Conservation (phyloP, 2,113 vertebrate species). For the Podarcis cretensis region DNA sequence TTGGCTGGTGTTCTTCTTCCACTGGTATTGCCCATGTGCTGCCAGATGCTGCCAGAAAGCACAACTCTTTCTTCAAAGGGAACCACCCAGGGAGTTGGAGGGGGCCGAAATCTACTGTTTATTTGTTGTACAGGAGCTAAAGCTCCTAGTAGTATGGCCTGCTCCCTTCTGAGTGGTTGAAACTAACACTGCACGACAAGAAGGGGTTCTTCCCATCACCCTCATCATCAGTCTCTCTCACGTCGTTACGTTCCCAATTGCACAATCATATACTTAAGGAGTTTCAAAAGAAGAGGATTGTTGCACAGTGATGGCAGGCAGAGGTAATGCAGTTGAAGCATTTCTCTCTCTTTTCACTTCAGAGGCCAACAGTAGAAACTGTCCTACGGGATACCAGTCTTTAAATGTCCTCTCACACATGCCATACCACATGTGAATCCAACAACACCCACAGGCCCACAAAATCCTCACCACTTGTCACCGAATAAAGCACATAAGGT, state of each 20-base stretch:
- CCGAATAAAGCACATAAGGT: too few species aligned
- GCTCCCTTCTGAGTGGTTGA: not conserved
- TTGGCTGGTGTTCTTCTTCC: conserved; percentile 39
- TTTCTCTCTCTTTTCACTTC: not conserved
- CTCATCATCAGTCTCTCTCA: not conserved
- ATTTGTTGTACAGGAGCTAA: not conserved
- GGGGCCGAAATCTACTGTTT: not conserved
- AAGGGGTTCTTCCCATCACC: not conserved
- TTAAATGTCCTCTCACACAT: not conserved
- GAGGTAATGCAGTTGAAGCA: not conserved
- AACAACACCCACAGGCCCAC: too few species aligned
- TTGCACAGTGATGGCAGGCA: not conserved
- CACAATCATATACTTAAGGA: conserved; percentile 2
- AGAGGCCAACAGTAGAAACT: not conserved
- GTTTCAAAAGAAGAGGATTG: not conserved
- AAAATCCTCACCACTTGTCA: too few species aligned
- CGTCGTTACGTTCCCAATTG: not conserved
- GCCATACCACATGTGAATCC: not conserved
- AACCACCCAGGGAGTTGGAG: not conserved
- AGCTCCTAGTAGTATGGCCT: not conserved
- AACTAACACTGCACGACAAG: not conserved
- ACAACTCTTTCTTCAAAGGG: not conserved
- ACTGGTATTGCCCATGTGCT: conserved; percentile 19
- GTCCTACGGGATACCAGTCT: not conserved
- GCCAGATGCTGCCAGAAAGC: conserved; percentile 56